These are phyloP conservation scores for Burhinus bistriatus DNA, from an alignment of 2,113 vertebrate genomes.

Conservation along the genomic window DNA sequence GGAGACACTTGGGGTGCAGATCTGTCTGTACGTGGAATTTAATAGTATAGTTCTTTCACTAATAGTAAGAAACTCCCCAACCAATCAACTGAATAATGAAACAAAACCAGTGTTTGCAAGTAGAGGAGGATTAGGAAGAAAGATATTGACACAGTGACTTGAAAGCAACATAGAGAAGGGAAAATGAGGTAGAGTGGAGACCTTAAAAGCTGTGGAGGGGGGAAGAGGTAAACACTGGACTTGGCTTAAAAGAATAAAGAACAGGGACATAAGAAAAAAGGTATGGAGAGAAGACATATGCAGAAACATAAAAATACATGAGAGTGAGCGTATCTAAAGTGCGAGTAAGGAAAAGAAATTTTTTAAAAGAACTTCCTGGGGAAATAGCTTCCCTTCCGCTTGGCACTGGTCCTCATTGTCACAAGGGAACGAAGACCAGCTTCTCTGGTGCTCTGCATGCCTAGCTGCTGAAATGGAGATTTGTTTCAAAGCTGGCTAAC, in stretches of 20 bases:
- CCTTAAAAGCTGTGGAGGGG: not conserved
- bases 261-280: not conserved
- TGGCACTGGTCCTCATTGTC: not conserved
- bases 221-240: not conserved
- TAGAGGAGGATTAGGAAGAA: not conserved
- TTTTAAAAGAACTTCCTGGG: constrained; percentile 33
- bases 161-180: not conserved
- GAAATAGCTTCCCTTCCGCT: constrained; percentile 28
- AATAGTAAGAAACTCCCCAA: not conserved
- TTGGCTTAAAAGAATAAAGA: not conserved
- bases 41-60: not conserved
- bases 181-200: not conserved
- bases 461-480: not conserved
- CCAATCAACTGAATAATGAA: not conserved
- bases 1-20: not conserved
- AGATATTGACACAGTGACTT: not conserved
- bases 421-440: not conserved
- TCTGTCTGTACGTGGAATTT: not conserved
- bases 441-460: not conserved
- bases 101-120: not conserved
- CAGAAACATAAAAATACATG: not conserved
- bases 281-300: not conserved
- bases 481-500: not conserved
- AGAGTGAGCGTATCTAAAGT: not conserved
- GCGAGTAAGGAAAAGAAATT: constrained; percentile 19